Evolutionary conservation across 2,113 vertebrate species (phyloP).

Genomic region (Ptilonorhynchus violaceus): DNA sequence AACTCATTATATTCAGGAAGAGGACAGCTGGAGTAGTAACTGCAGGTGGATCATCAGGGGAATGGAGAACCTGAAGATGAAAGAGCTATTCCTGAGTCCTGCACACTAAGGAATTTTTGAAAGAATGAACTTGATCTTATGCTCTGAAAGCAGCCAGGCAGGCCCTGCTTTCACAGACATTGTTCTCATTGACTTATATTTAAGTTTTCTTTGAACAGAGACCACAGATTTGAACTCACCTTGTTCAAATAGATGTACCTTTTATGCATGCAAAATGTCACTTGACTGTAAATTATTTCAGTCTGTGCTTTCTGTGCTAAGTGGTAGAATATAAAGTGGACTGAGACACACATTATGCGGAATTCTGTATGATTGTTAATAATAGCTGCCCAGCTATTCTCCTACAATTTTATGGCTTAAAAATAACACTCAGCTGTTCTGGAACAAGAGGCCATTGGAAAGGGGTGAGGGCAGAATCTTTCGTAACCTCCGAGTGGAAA

Average conservation of each 20-base stretch:
- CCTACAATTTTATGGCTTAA: slow-evolving; percentile 55
- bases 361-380: slow-evolving; percentile 55
- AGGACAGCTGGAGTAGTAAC: neutral
- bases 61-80: neutral
- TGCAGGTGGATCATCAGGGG: neutral
- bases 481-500: slow-evolving; percentile 40
- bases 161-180: neutral
- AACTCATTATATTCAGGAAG: neutral
- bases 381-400: slow-evolving; percentile 42
- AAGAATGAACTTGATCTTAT: slow-evolving; percentile 9
- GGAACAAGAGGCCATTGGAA: slow-evolving; percentile 42
- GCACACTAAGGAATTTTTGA: neutral
- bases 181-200: slow-evolving; percentile 2
- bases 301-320: neutral
- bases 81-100: neutral
- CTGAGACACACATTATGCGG: slow-evolving; percentile 14
- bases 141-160: neutral
- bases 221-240: slow-evolving; percentile 17
- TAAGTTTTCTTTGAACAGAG: slow-evolving; percentile 1
- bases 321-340: slow-evolving; percentile 6
- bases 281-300: slow-evolving; percentile 39
- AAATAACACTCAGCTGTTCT: slow-evolving; percentile 57
- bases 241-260: slow-evolving; percentile 27
- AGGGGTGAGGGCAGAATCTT: slow-evolving; percentile 41
- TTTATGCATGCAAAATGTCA: slow-evolving; percentile 40